These are phyloP conservation scores for Plodia interpunctella DNA, from an alignment of 1,140 invertebrate genomes.

Conservation along the genomic window DNA sequence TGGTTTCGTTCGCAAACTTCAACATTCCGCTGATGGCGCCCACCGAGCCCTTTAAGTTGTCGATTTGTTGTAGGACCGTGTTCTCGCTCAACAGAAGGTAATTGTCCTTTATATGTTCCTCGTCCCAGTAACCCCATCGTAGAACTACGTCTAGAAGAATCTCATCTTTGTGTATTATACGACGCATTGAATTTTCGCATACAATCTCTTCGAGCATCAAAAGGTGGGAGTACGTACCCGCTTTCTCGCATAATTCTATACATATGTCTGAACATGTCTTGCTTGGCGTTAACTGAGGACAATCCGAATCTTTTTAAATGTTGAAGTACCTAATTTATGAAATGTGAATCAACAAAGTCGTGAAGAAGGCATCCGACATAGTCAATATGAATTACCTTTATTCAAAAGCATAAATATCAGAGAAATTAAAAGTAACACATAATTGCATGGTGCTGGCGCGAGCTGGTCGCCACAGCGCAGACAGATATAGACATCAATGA, in stretches of 20 bases:
- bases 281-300: constrained; percentile 83
- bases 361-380: too few species aligned
- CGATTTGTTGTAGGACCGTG: constrained; percentile 64
- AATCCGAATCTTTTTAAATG: constrained; percentile 7
- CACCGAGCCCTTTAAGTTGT: constrained; percentile 76
- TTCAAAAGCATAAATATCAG: too few species aligned
- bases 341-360: too few species aligned
- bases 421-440: too few species aligned
- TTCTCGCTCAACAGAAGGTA: constrained; percentile 83
- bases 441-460: too few species aligned
- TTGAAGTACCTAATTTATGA: too few species aligned
- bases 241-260: constrained; percentile 81
- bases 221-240: constrained; percentile 80
- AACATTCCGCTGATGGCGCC: constrained; percentile 81
- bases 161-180: constrained; percentile 88
- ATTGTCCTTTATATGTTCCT: constrained; percentile 88
- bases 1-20: constrained; percentile 86
- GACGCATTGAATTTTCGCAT: constrained; percentile 82
- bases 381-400: too few species aligned
- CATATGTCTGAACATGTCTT: constrained; percentile 87
- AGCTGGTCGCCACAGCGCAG: too few species aligned
- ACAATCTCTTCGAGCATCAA: constrained; percentile 87
- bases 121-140: constrained; percentile 91
- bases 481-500: too few species aligned
- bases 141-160: constrained; percentile 82